phyloP scores from a whole-genome alignment of 2,797 vertebrate species.

The Echiichthys vipera region DNA sequence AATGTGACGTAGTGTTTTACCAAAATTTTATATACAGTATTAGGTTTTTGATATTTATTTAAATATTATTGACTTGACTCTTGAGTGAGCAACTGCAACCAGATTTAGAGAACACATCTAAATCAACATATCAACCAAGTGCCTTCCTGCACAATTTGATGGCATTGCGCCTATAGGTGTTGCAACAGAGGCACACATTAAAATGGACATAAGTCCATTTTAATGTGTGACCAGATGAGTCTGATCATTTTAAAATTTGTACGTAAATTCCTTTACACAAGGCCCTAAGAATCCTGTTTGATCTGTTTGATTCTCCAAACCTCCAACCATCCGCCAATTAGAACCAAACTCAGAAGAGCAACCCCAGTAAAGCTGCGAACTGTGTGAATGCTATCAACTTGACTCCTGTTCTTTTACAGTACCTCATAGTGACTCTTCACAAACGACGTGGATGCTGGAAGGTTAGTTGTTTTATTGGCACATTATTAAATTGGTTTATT shows the following conservation, averaged over 20 bases:
- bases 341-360: neutral
- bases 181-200: neutral
- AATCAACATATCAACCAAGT: neutral
- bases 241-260: neutral
- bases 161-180: neutral
- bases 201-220: neutral
- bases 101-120: neutral
- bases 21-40: too few species aligned
- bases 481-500: conserved; percentile 39
- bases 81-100: neutral
- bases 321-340: neutral
- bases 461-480: conserved; percentile 26
- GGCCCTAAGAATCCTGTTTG: neutral
- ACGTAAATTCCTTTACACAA: neutral
- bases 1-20: too few species aligned
- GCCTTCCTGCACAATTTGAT: neutral
- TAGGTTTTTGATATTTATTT: too few species aligned
- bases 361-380: neutral
- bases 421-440: neutral
- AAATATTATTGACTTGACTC: neutral
- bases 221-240: neutral
- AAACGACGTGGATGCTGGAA: conserved; percentile 13
- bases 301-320: neutral
- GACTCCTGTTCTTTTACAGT: neutral
- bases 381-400: neutral